Evolutionary conservation across 2,888 invertebrate genomes (phyloP), one percentile per base, ranked within the genome.

Genomic region (Melinaea marsaeus): DNA sequence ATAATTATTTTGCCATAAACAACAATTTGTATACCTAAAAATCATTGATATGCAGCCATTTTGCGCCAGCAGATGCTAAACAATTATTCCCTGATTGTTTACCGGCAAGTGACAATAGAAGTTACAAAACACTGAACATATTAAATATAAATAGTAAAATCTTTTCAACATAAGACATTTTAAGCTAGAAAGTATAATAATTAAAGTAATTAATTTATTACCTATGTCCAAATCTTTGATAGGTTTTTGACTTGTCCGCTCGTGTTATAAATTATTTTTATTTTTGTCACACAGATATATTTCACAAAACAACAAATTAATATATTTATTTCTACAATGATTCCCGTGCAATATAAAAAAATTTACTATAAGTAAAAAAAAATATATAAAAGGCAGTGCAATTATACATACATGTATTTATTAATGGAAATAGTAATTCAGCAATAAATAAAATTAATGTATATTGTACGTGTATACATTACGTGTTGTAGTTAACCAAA

Each of bases 311-410:
- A 63, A 70, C 65, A 69, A 69, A 67, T 63, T 69, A 79, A 74
- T 71, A 67, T 72, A 78, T 72, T 71, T 75, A 72, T 76, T 75
- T 76, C 74, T 74, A 72, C 79, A 77, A 76, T 76, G 72, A 79
- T 79, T 77, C 81, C 89, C 84, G 89, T 89, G 89, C 89, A 89
- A 89, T 89, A 89, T 84, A 78, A 83, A 51, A 84, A 82, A 75
- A 79, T 85, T 89, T 88, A 87, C 88, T 89, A 72, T 87, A 87
- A 89, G 88, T 88, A 85, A 89, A 87, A 83, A 75, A 70, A 72
- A 64, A 76, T 75, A 76, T 78, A 77, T 78, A 72, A 77, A 79
- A 81, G 75, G 77, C 81, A 78, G 88, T 88, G 88, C 88, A 88
- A 88, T 88, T 82, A 78, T 77, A 78, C 80, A 78, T 77, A 78